Percentiles rank a stretch among this genome's conserved stretches.
phyloP scores from a whole-genome alignment of 1,140 invertebrate genomes.

The Matsumurasca onukii region DNA sequence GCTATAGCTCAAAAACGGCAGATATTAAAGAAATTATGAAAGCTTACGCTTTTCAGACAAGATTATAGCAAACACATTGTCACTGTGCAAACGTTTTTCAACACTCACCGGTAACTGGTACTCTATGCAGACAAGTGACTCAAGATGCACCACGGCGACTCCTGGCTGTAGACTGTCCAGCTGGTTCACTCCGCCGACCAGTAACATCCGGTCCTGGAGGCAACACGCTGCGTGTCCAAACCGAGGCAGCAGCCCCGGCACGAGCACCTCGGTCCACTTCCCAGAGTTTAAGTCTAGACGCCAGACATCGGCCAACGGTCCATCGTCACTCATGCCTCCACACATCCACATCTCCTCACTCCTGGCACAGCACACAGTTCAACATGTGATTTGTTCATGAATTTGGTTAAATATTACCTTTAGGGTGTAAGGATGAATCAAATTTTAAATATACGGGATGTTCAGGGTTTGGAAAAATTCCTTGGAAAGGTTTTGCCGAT shows the following conservation, averaged over 20 bases:
- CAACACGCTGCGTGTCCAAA: constrained; percentile 49
- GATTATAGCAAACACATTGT: no score
- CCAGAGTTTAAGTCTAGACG: constrained; percentile 41
- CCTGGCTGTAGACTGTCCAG: constrained; percentile 44
- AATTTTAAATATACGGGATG: no score
- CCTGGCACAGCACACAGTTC: no score
- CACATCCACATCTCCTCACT: constrained; percentile 44
- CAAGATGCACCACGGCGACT: constrained; percentile 49
- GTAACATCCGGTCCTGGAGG: constrained; percentile 44
- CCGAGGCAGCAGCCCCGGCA: constrained; percentile 37
- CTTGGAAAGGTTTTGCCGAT: no score
- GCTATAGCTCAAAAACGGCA: no score
- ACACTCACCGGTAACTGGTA: constrained; percentile 48
- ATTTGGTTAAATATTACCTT: no score
- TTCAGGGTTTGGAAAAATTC: no score
- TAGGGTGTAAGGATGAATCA: no score
- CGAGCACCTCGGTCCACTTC: constrained; percentile 39
- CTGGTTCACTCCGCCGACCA: constrained; percentile 48
- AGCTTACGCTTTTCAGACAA: no score
- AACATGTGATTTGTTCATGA: no score
- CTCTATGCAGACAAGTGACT: constrained; percentile 43
- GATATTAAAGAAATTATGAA: no score
- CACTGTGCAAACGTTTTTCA: no score
- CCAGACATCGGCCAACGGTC: constrained; percentile 45
- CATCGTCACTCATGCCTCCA: constrained; percentile 47